These are phyloP conservation scores for Schizaphis graminum DNA, from an alignment of 2,888 invertebrate species.

Conservation along the genomic window DNA sequence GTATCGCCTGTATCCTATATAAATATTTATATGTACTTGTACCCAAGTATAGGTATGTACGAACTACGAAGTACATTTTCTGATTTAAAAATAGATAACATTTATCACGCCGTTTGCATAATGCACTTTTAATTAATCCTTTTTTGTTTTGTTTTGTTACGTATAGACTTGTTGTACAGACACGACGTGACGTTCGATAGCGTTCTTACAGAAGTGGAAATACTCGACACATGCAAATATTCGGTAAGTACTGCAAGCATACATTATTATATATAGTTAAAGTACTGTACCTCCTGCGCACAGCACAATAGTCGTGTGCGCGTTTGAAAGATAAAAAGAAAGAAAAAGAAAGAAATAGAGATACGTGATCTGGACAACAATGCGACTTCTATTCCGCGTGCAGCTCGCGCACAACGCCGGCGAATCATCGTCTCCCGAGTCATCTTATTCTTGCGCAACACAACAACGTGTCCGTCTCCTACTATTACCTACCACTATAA, in stretches of 20 bases:
- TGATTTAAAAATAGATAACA: slow-evolving; percentile 55
- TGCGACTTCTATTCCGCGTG: slow-evolving; percentile 39
- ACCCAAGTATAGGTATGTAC: background rate
- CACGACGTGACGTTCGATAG: slow-evolving; percentile 82
- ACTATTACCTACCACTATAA: background rate
- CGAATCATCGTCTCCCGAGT: slow-evolving; percentile 50
- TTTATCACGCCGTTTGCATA: slow-evolving; percentile 60
- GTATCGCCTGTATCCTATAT: background rate
- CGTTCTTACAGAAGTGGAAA: slow-evolving; percentile 81
- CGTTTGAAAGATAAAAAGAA: slow-evolving; percentile 30
- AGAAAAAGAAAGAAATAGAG: slow-evolving; percentile 21
- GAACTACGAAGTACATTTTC: slow-evolving; percentile 17
- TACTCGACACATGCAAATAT: slow-evolving; percentile 83
- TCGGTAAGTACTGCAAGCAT: slow-evolving; percentile 73
- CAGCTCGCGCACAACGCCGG: slow-evolving; percentile 18
- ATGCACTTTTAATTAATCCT: slow-evolving; percentile 70
- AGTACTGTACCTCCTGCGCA: background rate
- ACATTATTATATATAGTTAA: slow-evolving; percentile 8
- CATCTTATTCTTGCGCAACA: slow-evolving; percentile 48
- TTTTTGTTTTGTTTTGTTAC: slow-evolving; percentile 70
- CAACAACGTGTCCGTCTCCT: slow-evolving; percentile 31
- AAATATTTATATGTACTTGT: background rate
- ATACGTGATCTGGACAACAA: slow-evolving; percentile 62
- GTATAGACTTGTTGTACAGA: slow-evolving; percentile 81
- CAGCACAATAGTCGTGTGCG: slow-evolving; percentile 42